Evolutionary conservation across 2,113 vertebrate genomes (phyloP).

Genomic region (Hymenochirus boettgeri): DNA sequence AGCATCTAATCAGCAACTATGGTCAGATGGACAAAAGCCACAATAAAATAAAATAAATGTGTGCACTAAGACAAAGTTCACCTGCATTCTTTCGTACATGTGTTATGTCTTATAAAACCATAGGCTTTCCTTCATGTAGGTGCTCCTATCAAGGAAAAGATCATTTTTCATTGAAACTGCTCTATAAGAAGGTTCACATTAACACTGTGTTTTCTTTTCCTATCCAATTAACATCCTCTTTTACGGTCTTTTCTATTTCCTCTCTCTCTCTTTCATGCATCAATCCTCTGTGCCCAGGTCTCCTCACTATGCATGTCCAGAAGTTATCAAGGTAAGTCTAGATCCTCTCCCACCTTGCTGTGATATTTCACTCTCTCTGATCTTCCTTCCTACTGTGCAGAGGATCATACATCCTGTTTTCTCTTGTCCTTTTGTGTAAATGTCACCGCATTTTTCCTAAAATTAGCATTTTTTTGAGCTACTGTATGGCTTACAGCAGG

Average conservation of each 20-base stretch:
- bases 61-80: no score
- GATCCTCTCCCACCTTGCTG: constrained; percentile 1
- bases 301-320: constrained; percentile 88
- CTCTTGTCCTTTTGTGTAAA: no score
- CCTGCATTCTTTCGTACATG: no score
- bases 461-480: no score
- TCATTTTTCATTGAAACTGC: background rate
- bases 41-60: no score
- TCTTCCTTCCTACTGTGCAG: background rate
- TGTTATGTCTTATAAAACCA: no score
- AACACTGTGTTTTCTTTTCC: constrained; percentile 22
- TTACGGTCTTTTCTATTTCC: constrained; percentile 15
- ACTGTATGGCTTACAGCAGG: background rate
- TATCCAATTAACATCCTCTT: constrained; percentile 23
- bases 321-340: constrained; percentile 83
- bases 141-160: no score
- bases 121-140: no score
- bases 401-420: background rate
- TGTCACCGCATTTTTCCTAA: no score
- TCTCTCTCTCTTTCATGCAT: constrained; percentile 33
- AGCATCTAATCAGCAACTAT: no score
- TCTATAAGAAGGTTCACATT: constrained; percentile 15
- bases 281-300: constrained; percentile 57
- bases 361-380: constrained; percentile 9
- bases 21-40: no score